phyloP scores from a whole-genome alignment of 2,113 vertebrate species.

The Chloroceryle aenea region DNA sequence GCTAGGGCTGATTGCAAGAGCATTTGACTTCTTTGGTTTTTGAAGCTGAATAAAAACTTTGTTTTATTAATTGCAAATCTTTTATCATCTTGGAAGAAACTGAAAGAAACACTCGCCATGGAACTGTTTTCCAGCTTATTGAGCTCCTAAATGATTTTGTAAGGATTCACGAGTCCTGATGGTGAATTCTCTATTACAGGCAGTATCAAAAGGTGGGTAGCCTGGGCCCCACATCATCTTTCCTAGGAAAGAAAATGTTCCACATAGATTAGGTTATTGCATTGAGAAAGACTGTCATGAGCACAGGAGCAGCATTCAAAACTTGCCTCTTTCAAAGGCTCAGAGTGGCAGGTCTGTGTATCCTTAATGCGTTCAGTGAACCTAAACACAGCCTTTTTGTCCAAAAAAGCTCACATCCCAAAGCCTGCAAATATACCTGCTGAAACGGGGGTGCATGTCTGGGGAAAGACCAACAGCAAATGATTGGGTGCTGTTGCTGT shows the following conservation, averaged over 20 bases:
- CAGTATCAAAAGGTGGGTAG: neutral
- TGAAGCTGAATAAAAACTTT: neutral
- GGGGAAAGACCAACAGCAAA: neutral
- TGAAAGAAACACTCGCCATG: neutral
- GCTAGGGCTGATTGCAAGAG: neutral
- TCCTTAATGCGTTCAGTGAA: neutral
- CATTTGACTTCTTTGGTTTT: neutral
- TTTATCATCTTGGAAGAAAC: neutral
- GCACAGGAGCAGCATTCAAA: neutral
- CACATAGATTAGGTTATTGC: neutral
- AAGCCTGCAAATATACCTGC: neutral
- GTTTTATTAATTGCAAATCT: neutral
- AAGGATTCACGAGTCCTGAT: neutral
- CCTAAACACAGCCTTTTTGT: neutral
- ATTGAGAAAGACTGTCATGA: neutral
- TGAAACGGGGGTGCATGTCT: neutral
- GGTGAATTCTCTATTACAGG: neutral
- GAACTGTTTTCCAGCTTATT: neutral
- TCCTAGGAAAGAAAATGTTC: neutral
- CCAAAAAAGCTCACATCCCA: fast-evolving
- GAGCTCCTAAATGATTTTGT: neutral
- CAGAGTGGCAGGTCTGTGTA: fast-evolving
- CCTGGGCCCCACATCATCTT: neutral
- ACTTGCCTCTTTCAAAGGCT: neutral
- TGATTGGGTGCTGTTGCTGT: neutral